These are phyloP conservation scores for Tapirus indicus DNA, from an alignment of 2,797 vertebrate species.

Conservation along the genomic window DNA sequence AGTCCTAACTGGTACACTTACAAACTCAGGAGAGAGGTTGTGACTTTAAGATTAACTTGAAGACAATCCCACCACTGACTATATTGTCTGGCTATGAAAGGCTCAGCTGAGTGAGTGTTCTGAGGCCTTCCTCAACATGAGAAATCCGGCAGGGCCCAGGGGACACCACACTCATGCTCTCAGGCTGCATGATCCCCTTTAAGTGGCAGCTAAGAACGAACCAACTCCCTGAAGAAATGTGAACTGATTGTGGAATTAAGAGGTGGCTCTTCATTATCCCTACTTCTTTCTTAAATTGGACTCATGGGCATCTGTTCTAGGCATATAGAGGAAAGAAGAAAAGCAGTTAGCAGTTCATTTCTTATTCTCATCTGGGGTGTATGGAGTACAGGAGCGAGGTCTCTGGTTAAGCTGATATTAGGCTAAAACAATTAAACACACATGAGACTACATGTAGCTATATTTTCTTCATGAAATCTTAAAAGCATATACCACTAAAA, in stretches of 20 bases:
- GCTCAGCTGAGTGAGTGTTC: background rate
- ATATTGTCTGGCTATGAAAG: background rate
- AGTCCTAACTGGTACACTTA: background rate
- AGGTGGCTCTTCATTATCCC: constrained; percentile 69
- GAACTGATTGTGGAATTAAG: constrained; percentile 75
- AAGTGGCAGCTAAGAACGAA: background rate
- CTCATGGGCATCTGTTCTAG: constrained; percentile 65
- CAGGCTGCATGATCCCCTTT: background rate
- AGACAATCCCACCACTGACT: background rate
- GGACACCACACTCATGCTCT: background rate
- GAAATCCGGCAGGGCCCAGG: background rate
- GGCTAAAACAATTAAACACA: constrained; percentile 38
- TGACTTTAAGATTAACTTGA: background rate
- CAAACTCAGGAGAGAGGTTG: background rate
- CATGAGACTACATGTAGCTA: background rate
- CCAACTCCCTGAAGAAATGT: constrained; percentile 64
- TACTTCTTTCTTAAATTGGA: constrained; percentile 71
- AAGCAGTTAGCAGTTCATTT: background rate
- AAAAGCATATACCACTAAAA: background rate
- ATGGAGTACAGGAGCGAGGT: background rate
- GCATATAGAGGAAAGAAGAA: background rate
- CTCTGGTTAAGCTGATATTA: background rate
- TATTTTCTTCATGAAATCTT: constrained; percentile 31
- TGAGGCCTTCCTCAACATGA: background rate
- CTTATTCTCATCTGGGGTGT: background rate